Percentiles rank a stretch among this genome's conserved stretches.
phyloP scores from a whole-genome alignment of 2,888 invertebrate genomes.

The Apamea sordens region DNA sequence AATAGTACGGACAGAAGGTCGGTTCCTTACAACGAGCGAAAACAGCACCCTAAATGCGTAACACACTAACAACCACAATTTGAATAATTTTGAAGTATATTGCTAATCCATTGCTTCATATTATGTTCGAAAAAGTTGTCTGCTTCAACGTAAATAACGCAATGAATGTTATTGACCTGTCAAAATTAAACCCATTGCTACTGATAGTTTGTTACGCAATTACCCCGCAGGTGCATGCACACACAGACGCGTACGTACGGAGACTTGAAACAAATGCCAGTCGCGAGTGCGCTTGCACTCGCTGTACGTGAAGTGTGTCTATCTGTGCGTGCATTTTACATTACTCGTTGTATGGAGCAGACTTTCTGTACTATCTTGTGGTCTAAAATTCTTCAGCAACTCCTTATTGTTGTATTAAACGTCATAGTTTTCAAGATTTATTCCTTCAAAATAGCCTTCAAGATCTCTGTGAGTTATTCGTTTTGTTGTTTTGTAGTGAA shows the following conservation, averaged over 20 bases:
- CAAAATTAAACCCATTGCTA: too few species aligned
- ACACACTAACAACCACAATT: too few species aligned
- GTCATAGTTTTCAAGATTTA: constrained; percentile 59
- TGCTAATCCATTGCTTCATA: too few species aligned
- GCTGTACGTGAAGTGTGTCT: neutral
- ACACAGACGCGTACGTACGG: neutral
- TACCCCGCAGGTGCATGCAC: neutral
- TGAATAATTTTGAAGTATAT: too few species aligned
- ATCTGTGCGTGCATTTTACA: neutral
- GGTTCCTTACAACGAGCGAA: neutral
- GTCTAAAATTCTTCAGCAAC: constrained; percentile 10
- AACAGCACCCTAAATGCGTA: too few species aligned
- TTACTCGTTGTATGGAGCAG: accelerated
- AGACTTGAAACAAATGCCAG: neutral
- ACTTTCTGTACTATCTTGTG: neutral
- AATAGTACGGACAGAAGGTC: constrained; percentile 1
- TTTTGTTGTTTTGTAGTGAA: constrained; percentile 21
- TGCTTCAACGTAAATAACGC: too few species aligned
- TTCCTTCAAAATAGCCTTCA: constrained; percentile 38
- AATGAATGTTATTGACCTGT: too few species aligned
- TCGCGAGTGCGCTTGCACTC: neutral
- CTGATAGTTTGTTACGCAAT: too few species aligned
- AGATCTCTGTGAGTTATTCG: constrained; percentile 40
- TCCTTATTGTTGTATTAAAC: constrained; percentile 57
- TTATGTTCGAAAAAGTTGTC: too few species aligned